Evolutionary conservation across 2,797 vertebrate genomes (phyloP).

Genomic region (Galago senegalensis): DNA sequence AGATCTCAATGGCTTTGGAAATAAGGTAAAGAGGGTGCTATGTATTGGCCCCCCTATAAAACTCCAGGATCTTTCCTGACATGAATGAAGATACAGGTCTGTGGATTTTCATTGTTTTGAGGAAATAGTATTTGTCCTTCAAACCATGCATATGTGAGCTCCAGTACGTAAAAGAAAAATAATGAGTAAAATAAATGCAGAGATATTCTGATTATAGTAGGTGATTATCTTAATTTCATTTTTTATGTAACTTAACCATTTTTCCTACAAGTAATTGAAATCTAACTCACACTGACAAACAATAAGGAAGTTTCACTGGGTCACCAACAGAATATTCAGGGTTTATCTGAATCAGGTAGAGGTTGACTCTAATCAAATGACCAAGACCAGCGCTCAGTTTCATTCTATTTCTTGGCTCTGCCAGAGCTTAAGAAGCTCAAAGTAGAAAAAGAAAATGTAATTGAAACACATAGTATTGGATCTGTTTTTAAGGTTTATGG

Average conservation of each 20-base stretch:
- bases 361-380: not conserved
- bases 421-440: slow-evolving; percentile 5
- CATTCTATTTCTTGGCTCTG: slow-evolving; percentile 6
- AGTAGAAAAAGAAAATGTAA: slow-evolving; percentile 23
- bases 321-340: not conserved
- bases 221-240: not conserved
- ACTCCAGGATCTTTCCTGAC: not conserved
- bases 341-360: slow-evolving; percentile 14
- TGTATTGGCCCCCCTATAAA: not conserved
- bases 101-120: not conserved
- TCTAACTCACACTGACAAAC: slow-evolving; percentile 28
- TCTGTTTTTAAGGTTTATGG: not conserved
- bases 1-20: not conserved
- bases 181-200: slow-evolving; percentile 29
- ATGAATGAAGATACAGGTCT: not conserved
- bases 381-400: not conserved
- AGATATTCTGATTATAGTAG: not conserved
- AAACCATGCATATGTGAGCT: not conserved
- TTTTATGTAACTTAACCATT: slow-evolving; percentile 21
- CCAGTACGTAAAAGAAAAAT: not conserved
- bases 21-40: not conserved
- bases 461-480: not conserved
- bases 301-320: slow-evolving; percentile 19
- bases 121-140: slow-evolving; percentile 14
- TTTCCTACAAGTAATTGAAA: not conserved